Conservation (phyloP, 2,113 vertebrate genomes). For the Erythrolamprus reginae region DNA sequence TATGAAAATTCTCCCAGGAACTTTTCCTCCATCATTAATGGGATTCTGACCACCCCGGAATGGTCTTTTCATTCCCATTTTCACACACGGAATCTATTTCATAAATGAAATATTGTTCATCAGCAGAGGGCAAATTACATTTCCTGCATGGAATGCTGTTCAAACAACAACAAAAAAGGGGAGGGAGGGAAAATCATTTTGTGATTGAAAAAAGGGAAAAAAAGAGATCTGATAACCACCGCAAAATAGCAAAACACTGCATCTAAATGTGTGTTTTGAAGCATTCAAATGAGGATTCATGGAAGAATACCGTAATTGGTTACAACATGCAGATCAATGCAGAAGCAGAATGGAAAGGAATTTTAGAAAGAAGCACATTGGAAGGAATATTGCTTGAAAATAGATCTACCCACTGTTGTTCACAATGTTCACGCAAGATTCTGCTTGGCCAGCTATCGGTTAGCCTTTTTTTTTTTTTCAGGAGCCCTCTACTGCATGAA, state of each 20-base stretch:
- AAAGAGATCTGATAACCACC: neutral
- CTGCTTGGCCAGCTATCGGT: neutral
- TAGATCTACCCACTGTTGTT: neutral
- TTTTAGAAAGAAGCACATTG: neutral
- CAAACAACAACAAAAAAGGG: neutral
- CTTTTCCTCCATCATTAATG: slow-evolving; percentile 52
- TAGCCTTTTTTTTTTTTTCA: slow-evolving; percentile 52
- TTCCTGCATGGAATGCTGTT: neutral
- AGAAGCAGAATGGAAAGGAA: neutral
- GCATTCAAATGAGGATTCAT: neutral
- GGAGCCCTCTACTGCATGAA: slow-evolving; percentile 59
- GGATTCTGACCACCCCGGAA: slow-evolving; percentile 33
- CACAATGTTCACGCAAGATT: neutral
- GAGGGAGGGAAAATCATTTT: neutral
- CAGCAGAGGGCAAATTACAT: neutral
- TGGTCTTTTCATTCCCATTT: neutral
- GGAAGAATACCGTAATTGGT: neutral
- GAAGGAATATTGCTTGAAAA: neutral
- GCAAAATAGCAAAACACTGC: neutral
- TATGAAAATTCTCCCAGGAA: slow-evolving; percentile 35
- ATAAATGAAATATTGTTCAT: slow-evolving; percentile 22
- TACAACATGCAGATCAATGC: neutral
- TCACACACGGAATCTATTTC: slow-evolving; percentile 1
- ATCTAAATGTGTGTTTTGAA: neutral
- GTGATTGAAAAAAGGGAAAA: neutral